Percentiles rank a stretch among this genome's conserved stretches.
Conservation (phyloP, 1,140 invertebrate genomes). For the Orius insidiosus region DNA sequence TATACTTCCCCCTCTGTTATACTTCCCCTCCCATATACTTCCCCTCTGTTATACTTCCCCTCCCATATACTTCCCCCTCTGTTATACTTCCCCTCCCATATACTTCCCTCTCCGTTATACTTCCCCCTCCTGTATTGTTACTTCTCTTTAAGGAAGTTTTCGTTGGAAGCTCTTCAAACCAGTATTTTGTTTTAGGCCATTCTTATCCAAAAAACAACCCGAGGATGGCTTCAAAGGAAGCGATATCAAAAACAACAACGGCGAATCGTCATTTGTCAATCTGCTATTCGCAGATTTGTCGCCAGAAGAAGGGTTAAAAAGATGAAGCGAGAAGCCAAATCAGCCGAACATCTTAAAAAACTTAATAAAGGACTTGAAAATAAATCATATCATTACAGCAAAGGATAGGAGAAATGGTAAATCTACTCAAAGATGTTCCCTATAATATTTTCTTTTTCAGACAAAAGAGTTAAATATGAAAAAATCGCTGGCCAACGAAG, state of each 20-base stretch:
- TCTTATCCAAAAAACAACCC: conserved; percentile 52
- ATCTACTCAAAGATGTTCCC: conserved; percentile 21
- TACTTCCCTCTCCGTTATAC: no score
- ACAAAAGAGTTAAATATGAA: conserved; percentile 6
- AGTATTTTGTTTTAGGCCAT: conserved; percentile 38
- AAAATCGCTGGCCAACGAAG: neutral
- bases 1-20: no score
- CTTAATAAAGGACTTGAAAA: conserved; percentile 94
- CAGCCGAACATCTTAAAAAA: conserved; percentile 85
- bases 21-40: no score
- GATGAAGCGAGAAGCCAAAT: conserved; percentile 80
- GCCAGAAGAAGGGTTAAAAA: conserved; percentile 62
- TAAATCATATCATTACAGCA: conserved; percentile 96
- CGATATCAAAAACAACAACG: conserved; percentile 41
- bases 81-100: no score
- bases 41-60: no score
- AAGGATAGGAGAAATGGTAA: conserved; percentile 64
- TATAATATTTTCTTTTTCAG: no score
- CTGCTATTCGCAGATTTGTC: conserved; percentile 51
- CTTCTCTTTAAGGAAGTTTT: no score
- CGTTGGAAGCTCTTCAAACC: no score
- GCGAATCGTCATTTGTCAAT: conserved; percentile 70
- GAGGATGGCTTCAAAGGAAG: conserved; percentile 60
- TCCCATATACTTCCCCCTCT: no score
- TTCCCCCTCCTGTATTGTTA: no score